Percentiles rank a stretch among this genome's conserved stretches.
phyloP scores from a whole-genome alignment of 2,797 vertebrate species.

The Eulemur coronatus region DNA sequence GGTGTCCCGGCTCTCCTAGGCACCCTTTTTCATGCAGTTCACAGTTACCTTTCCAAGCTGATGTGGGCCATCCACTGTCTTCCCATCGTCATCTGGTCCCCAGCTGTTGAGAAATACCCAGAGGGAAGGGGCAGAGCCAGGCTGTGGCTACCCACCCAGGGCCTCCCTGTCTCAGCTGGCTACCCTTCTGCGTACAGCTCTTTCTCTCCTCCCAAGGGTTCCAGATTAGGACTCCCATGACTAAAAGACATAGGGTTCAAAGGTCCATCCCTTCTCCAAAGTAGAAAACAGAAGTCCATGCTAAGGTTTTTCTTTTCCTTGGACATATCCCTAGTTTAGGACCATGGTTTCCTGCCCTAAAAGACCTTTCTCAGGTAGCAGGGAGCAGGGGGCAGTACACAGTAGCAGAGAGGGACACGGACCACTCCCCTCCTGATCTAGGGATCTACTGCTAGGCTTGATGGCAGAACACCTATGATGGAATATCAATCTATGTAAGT shows the following conservation, averaged over 20 bases:
- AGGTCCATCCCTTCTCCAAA: background rate
- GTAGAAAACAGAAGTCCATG: background rate
- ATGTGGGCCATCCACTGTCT: slow-evolving; percentile 97
- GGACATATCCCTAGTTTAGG: background rate
- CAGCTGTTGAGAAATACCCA: slow-evolving; percentile 87
- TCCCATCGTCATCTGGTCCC: slow-evolving; percentile 98
- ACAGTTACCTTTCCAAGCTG: slow-evolving; percentile 94
- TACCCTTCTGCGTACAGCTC: accelerated
- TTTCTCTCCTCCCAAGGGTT: background rate
- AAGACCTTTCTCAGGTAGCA: background rate
- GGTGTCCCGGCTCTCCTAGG: accelerated
- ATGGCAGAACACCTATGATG: background rate
- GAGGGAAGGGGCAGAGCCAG: background rate
- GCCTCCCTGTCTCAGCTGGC: background rate
- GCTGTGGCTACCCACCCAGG: background rate
- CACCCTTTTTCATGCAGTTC: background rate
- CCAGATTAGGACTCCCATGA: background rate
- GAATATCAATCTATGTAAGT: background rate
- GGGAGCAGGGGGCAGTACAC: background rate
- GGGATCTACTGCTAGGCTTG: background rate
- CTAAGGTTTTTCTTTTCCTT: background rate
- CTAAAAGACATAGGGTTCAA: background rate
- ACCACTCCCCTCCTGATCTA: background rate
- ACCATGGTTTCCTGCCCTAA: background rate
- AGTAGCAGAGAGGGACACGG: background rate